Percentiles rank a stretch among this genome's conserved stretches.
Evolutionary conservation across 2,888 invertebrate species (phyloP).

Genomic region (Drosophila nigricruria): DNA sequence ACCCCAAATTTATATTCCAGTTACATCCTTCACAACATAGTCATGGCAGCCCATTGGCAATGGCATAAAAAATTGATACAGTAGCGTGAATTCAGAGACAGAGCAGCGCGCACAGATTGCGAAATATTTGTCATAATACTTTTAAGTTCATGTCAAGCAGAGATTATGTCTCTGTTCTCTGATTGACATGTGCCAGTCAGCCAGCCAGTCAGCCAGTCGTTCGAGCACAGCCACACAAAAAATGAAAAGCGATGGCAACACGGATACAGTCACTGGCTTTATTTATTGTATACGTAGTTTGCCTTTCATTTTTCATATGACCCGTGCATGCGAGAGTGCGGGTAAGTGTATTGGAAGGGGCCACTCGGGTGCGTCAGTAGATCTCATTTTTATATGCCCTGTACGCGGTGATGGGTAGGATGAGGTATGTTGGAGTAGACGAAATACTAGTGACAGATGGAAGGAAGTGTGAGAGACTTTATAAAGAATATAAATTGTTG

Average conservation of each 20-base stretch:
- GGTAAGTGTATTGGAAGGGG: conserved; percentile 6
- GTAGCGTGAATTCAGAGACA: conserved; percentile 23
- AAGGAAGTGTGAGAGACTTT: neutral
- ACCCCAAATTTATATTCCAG: neutral
- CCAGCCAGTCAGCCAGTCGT: conserved; percentile 59
- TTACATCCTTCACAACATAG: neutral
- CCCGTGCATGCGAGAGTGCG: conserved; percentile 4
- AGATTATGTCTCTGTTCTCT: conserved; percentile 72
- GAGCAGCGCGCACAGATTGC: conserved; percentile 61
- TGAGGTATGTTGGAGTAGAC: neutral
- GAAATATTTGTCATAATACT: conserved; percentile 81
- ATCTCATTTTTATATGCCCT: conserved; percentile 8
- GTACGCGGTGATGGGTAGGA: neutral
- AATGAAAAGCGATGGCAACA: conserved; percentile 9
- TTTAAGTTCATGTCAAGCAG: conserved; percentile 79
- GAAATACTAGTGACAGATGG: neutral
- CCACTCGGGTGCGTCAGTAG: conserved; percentile 12
- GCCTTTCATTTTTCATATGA: conserved; percentile 47
- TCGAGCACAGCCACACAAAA: conserved; percentile 6
- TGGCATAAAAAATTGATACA: neutral
- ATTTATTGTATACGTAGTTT: conserved; percentile 45
- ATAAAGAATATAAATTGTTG: neutral
- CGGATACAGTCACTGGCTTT: conserved; percentile 35
- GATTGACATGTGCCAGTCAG: conserved; percentile 77
- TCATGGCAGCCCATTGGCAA: neutral